Evolutionary conservation across 2,888 invertebrate species (phyloP).

Genomic region (Mesoligia furuncula): DNA sequence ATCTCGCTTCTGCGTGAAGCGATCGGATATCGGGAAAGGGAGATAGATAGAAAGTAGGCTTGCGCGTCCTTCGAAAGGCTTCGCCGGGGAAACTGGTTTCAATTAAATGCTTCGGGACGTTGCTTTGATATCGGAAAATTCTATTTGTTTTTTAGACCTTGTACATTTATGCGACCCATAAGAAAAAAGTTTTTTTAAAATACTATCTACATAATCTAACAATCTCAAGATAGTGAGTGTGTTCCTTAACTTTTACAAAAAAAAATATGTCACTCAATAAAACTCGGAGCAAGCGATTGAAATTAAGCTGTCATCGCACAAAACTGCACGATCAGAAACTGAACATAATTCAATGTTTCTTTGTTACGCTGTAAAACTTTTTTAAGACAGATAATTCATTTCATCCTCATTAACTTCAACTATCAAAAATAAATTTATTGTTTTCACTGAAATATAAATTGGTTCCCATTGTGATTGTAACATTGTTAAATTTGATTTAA

Average conservation of each 20-base stretch:
- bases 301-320: background rate
- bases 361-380: background rate
- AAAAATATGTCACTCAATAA: background rate
- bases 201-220: too few relatives aligned
- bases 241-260: background rate
- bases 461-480: background rate
- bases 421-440: background rate
- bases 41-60: slow-evolving; percentile 83
- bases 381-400: background rate
- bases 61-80: slow-evolving; percentile 85
- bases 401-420: background rate
- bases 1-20: slow-evolving; percentile 72
- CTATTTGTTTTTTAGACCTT: slow-evolving; percentile 30
- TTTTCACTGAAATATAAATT: background rate
- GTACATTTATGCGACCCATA: accelerated
- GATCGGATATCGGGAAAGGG: slow-evolving; percentile 73
- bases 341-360: background rate
- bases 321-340: background rate
- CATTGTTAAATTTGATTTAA: slow-evolving; percentile 7
- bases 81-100: slow-evolving; percentile 85
- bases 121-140: slow-evolving; percentile 61
- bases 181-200: background rate
- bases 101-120: slow-evolving; percentile 86
- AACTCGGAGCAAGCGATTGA: background rate
- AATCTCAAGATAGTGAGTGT: background rate